Evolutionary conservation across 2,113 vertebrate species (phyloP).

Genomic region (Nipponia nippon): DNA sequence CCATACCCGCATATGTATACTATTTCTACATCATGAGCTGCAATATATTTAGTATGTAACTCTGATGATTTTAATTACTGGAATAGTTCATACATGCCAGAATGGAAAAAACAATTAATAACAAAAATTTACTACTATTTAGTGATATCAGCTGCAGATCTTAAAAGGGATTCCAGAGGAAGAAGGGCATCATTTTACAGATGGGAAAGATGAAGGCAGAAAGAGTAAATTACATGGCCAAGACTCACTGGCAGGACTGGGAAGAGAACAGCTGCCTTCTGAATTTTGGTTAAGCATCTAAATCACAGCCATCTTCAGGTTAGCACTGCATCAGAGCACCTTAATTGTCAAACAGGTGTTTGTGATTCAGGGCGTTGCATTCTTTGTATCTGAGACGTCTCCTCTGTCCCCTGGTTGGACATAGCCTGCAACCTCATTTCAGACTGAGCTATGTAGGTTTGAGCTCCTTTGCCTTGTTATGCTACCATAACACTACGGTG

Average conservation of each 20-base stretch:
- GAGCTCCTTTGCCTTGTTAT: neutral
- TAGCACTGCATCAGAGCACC: neutral
- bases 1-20: too few species aligned
- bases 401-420: neutral
- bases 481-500: fast-evolving
- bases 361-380: neutral
- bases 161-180: neutral
- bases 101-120: neutral
- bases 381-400: neutral
- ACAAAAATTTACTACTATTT: neutral
- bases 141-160: neutral
- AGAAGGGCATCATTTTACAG: neutral
- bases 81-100: neutral
- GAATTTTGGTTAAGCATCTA: neutral
- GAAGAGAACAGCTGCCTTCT: conserved; percentile 1
- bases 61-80: neutral
- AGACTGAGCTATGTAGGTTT: neutral
- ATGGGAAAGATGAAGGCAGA: neutral
- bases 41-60: neutral
- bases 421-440: neutral
- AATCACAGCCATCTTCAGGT: neutral
- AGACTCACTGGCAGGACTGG: neutral
- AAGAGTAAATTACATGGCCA: neutral
- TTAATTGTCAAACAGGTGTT: neutral
- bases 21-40: neutral